Base-by-base conservation (phyloP, 1,140 invertebrate genomes). In the Magallana gigas region DNA sequence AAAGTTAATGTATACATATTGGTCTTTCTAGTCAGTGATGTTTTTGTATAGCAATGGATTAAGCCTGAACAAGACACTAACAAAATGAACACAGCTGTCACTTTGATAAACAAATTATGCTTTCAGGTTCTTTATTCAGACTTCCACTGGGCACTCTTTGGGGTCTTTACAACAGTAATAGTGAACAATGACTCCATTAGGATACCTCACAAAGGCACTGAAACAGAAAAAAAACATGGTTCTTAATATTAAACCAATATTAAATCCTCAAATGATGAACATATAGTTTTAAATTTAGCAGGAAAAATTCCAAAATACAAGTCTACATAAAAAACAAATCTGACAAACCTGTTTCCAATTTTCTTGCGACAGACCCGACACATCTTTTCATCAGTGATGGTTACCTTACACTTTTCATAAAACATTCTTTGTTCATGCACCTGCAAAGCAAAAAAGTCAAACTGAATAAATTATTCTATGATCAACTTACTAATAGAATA, bases 351-450 rank as follows among this genome's bases (percentile, higher is more conserved):
- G 94, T 97, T 98, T 36, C 97, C 96, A 94, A 99, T 98, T 87
- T 97, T 96, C 93, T 99, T 99, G 92, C 97, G 98, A 93, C 98
- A 99, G 2, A 98, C 97, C 12, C 96, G 96, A 95, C 98, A 99
- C 18, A 98, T 96, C 92, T 97, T 98, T 88, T 97, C 96, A 91
- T 99, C 98, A 14, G 96, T 97, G 90, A 99, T 96, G 4, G 97
- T 94, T 85, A 93, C 90, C 85, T 91, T 91, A 57, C 87, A 97
- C 1, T 97, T 97, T 93, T 98, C 97, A 92, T 97, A 96, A 88
- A 96, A 96, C 94, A 97, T 97, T 90, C 97, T 96, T 89, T 97
- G 95, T 92, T 97, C 96, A 94, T 97, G 96, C 1, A 94, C 92
- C 92, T 94, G 89, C 7, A 89, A 90, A 76, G 36, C 57, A 91